Percentiles rank a stretch among this genome's conserved stretches.
Evolutionary conservation across 2,113 vertebrate genomes (phyloP).

Genomic region (Myanophis thanlyinensis): DNA sequence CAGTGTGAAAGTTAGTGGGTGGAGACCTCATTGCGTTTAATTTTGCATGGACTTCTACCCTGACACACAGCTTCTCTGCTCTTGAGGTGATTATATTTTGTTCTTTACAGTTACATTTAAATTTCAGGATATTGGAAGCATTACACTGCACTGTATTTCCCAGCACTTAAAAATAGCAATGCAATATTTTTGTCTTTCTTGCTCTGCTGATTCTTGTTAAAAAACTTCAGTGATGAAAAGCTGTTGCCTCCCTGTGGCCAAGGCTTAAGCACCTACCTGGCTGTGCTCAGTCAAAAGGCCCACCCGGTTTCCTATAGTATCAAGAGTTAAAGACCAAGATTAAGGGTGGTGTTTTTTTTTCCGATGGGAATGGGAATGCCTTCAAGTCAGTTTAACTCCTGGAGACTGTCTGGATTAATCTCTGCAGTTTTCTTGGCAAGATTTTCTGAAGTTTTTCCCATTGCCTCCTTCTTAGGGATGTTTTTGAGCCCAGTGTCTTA

Average conservation of each 20-base stretch:
- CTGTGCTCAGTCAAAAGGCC: background rate
- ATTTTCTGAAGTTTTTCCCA: background rate
- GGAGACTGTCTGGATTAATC: background rate
- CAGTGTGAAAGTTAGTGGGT: conserved; percentile 51
- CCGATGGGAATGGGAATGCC: background rate
- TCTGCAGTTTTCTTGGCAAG: background rate
- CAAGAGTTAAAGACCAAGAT: background rate
- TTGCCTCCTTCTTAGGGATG: background rate
- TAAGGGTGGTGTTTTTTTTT: background rate
- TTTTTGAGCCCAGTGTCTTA: background rate
- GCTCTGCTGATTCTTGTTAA: background rate
- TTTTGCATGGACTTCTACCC: conserved; percentile 50
- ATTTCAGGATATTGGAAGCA: conserved; percentile 14
- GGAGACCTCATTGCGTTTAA: conserved; percentile 57
- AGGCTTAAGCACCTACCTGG: no score
- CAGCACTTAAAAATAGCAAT: background rate
- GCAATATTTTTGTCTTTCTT: background rate
- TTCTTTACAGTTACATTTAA: conserved; percentile 38
- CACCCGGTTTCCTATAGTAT: background rate
- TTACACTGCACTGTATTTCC: conserved; percentile 10
- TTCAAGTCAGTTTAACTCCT: background rate
- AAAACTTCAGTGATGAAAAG: background rate
- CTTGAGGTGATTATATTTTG: conserved; percentile 22
- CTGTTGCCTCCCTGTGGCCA: background rate
- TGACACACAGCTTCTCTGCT: conserved; percentile 32